phyloP scores from a whole-genome alignment of 92 coral and sea anemone genomes.

The Nematostella vectensis region DNA sequence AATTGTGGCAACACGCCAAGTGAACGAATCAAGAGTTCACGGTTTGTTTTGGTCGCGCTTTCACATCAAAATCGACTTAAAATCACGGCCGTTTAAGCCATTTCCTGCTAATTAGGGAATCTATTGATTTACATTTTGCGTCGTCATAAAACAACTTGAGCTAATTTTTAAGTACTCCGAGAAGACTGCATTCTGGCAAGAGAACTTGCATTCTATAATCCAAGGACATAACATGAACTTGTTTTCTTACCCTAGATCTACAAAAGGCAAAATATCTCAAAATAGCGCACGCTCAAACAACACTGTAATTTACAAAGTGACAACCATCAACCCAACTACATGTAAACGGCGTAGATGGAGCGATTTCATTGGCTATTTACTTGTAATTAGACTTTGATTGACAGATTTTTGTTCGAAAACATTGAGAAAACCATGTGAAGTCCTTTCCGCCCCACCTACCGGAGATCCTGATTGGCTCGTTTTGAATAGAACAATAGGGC shows the following conservation, averaged over 20 bases:
- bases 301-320: constrained; percentile 8
- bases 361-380: constrained; percentile 17
- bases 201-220: too few relatives aligned
- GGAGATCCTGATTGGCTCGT: constrained; percentile 60
- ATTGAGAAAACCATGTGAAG: constrained; percentile 60
- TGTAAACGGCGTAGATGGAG: constrained; percentile 25
- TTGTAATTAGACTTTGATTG: constrained; percentile 43
- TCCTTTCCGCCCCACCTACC: constrained; percentile 55
- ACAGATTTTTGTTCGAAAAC: constrained; percentile 63
- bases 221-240: too few relatives aligned
- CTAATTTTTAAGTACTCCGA: too few relatives aligned
- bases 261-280: too few relatives aligned
- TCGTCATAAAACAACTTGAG: neutral
- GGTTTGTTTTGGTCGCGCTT: neutral
- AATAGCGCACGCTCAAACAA: too few relatives aligned
- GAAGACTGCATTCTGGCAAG: too few relatives aligned
- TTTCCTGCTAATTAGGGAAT: constrained; percentile 2
- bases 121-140: neutral
- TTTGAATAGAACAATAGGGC: constrained; percentile 36
- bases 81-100: neutral
- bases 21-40: constrained; percentile 3
- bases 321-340: constrained; percentile 11
- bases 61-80: too few relatives aligned
- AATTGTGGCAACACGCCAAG: constrained; percentile 27
- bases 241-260: too few relatives aligned